These are phyloP conservation scores for Hofmannophila pseudospretella DNA, from an alignment of 2,888 invertebrate genomes.

Conservation along the genomic window DNA sequence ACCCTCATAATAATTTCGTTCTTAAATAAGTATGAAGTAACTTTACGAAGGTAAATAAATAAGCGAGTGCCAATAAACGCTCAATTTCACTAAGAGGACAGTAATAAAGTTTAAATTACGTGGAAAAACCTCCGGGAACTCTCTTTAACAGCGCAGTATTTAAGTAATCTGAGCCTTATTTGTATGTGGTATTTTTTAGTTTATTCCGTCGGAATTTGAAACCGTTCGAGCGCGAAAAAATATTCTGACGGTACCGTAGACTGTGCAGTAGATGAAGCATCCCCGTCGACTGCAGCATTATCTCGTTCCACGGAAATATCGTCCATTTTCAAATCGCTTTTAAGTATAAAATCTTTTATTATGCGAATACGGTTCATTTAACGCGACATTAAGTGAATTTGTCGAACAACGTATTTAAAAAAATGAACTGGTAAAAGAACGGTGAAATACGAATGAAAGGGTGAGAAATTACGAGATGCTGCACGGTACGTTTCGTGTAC, in stretches of 20 bases:
- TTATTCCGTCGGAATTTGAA: conserved; percentile 33
- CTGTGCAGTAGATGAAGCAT: conserved; percentile 38
- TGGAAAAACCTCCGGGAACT: not conserved
- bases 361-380: conserved; percentile 74
- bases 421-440: conserved; percentile 64
- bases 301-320: conserved; percentile 59
- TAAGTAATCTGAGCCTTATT: conserved; percentile 42
- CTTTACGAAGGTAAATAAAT: not conserved
- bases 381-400: conserved; percentile 75
- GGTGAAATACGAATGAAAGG: conserved; percentile 47
- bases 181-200: conserved; percentile 45
- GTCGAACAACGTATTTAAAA: conserved; percentile 73
- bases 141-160: not conserved
- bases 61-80: conserved; percentile 6
- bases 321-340: conserved; percentile 67
- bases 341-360: conserved; percentile 74
- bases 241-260: conserved; percentile 37
- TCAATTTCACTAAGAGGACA: conserved; percentile 4
- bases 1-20: not conserved
- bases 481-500: conserved; percentile 33
- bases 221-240: conserved; percentile 46
- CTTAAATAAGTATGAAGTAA: not conserved
- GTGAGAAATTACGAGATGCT: conserved; percentile 35
- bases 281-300: conserved; percentile 42
- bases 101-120: conserved; percentile 9